phyloP scores from a whole-genome alignment of 2,888 invertebrate species.

The Dynastes maya region DNA sequence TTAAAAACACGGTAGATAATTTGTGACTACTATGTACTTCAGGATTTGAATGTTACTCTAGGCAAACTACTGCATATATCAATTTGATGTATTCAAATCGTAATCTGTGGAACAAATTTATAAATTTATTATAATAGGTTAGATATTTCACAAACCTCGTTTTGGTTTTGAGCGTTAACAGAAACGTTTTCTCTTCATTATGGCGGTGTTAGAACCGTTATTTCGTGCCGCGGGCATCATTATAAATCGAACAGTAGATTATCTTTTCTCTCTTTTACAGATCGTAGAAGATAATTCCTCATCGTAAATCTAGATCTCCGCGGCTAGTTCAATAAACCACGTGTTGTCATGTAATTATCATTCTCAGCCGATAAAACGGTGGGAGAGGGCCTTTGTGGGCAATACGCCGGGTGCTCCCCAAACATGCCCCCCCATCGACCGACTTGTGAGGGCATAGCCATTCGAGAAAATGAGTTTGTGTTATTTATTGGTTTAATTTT shows the following conservation, averaged over 20 bases:
- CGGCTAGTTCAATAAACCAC: constrained; percentile 66
- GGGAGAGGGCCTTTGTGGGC: constrained; percentile 67
- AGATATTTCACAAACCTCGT: too few relatives aligned
- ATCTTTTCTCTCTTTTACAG: constrained; percentile 37
- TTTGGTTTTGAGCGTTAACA: neutral
- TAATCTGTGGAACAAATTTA: too few relatives aligned
- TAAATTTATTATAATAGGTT: too few relatives aligned
- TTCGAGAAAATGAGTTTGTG: constrained; percentile 50
- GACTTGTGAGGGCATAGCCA: constrained; percentile 64
- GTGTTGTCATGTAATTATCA: constrained; percentile 70
- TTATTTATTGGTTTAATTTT: constrained; percentile 52
- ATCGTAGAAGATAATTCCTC: constrained; percentile 52
- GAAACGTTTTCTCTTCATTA: constrained; percentile 17
- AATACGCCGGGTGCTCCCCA: constrained; percentile 67
- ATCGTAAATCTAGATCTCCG: constrained; percentile 56
- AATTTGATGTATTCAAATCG: too few relatives aligned
- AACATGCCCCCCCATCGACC: constrained; percentile 66
- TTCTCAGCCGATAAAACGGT: constrained; percentile 67
- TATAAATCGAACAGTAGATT: constrained; percentile 44
- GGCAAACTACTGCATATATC: too few relatives aligned
- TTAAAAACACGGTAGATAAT: too few relatives aligned
- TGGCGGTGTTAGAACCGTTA: constrained; percentile 36
- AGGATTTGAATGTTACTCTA: too few relatives aligned
- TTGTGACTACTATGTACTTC: too few relatives aligned
- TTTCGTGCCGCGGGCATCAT: constrained; percentile 22